A percentile compares a stretch with the other conserved stretches of the same genome.
phyloP scores from a whole-genome alignment of 1,140 invertebrate species.

The Ruditapes philippinarum region DNA sequence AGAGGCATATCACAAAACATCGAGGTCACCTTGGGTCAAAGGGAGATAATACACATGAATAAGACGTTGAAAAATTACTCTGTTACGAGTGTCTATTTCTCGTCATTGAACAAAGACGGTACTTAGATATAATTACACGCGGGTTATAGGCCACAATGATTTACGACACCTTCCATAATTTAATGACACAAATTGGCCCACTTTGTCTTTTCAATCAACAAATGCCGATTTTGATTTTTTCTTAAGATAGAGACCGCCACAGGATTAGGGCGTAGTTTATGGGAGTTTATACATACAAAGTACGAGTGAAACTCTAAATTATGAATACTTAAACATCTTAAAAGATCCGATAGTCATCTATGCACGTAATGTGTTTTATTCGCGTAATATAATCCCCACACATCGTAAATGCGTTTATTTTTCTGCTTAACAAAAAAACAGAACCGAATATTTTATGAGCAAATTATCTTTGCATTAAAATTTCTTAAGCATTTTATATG shows the following conservation, averaged over 20 bases:
- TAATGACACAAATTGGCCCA: constrained; percentile 36
- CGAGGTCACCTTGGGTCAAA: constrained; percentile 19
- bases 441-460: constrained; percentile 3
- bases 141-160: constrained; percentile 45
- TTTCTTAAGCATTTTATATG: constrained; percentile 3
- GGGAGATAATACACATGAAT: constrained; percentile 25
- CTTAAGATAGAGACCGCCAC: not conserved
- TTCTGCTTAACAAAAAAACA: not conserved
- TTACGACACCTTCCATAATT: constrained; percentile 53
- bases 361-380: not conserved
- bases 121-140: constrained; percentile 4
- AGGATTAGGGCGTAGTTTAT: constrained; percentile 2
- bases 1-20: constrained; percentile 2
- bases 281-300: not conserved
- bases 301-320: not conserved
- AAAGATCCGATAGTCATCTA: not conserved
- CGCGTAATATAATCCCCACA: not conserved
- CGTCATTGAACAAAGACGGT: not conserved
- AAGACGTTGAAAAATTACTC: constrained; percentile 41
- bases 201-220: not conserved
- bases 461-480: constrained; percentile 54
- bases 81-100: constrained; percentile 11
- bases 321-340: not conserved
- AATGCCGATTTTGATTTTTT: no score
- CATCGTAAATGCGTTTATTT: constrained; percentile 4